phyloP scores from a whole-genome alignment of 1,140 invertebrate genomes.

The Subanguina moxae region DNA sequence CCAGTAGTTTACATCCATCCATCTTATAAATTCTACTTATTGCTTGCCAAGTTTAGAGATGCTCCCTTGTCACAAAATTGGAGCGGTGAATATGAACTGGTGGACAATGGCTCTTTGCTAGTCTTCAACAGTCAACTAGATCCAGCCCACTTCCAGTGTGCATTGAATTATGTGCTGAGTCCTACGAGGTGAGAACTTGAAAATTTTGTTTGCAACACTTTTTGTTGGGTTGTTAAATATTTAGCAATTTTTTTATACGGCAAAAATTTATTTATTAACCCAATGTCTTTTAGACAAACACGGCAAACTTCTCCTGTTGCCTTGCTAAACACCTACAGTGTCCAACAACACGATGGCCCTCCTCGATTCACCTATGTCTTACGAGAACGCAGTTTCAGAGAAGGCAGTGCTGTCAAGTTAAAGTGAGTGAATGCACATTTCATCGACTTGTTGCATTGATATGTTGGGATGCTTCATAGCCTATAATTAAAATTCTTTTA shows the following conservation, averaged over 20 bases:
- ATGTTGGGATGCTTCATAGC: too few relatives aligned
- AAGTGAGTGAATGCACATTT: too few relatives aligned
- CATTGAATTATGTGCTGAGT: conserved; percentile 9
- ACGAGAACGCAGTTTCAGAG: conserved; percentile 46
- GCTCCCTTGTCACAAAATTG: conserved; percentile 7
- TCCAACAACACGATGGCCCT: conserved; percentile 9
- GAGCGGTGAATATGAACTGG: conserved; percentile 24
- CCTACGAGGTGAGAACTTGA: conserved; percentile 9
- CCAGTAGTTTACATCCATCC: conserved; percentile 8
- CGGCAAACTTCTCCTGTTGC: not conserved
- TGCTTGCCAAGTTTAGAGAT: conserved; percentile 10
- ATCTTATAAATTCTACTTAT: not conserved
- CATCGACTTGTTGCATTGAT: too few relatives aligned
- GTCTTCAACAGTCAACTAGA: conserved; percentile 13
- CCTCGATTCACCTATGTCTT: conserved; percentile 53
- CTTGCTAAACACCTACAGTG: conserved; percentile 1
- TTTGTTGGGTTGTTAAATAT: not conserved
- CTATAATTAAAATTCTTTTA: too few relatives aligned
- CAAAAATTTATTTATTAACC: conserved; percentile 19
- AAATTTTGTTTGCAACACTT: conserved; percentile 10
- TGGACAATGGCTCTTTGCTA: conserved; percentile 32
- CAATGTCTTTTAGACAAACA: not conserved
- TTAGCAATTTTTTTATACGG: not conserved
- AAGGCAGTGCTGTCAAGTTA: conserved; percentile 51
- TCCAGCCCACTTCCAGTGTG: not conserved